Base-by-base conservation (phyloP, 2,113 vertebrate genomes). In the Oenanthe oenanthe region DNA sequence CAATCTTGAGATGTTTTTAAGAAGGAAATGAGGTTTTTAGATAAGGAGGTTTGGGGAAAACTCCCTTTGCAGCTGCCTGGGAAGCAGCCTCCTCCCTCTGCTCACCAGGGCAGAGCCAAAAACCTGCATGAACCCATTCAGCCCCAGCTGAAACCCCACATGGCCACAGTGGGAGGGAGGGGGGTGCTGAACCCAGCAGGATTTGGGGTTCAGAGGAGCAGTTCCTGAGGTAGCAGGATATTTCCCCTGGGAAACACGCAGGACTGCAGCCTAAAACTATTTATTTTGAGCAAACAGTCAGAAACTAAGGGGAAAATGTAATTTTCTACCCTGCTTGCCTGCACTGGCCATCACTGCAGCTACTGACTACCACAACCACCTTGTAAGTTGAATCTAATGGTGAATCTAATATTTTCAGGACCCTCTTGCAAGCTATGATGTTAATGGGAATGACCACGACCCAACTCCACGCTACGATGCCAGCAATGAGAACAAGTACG, bases 401-500 rank as follows among this genome's bases (percentile, higher is more conserved):
- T 66, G 53, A 42, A 47, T 67, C 51, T 47, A 16, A 0, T 82
- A 29, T 86, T 95, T 97, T 63, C 74, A 99, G 99, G 99, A 99
- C 78, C 98, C 99, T 72, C 98, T 98, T 2, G 99, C 99, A 11
- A 99, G 99, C 94, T 99, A 99, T 5, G 99, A 99, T 10, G 98
- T 99, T 92, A 99, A 99, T 2, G 99, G 99, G 29, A 99, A 99
- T 0, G 99, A 99, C 93, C 98, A 98, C 0, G 99, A 99, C 72
- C 99, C 99, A 0, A 99, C 98, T 24, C 99, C 99, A 1, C 98
- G 99, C 53, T 99, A 99, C 0, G 98, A 99, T 34, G 98, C 98
- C 94, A 99, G 98, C 98, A 99, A 99, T 5, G 99, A 99, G 94
- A 99, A 99, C 88, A 98, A 99, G 99, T 99, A 97, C 2, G 94